Evolutionary conservation across 1,140 invertebrate species (phyloP).

Genomic region (Neodiprion lecontei): DNA sequence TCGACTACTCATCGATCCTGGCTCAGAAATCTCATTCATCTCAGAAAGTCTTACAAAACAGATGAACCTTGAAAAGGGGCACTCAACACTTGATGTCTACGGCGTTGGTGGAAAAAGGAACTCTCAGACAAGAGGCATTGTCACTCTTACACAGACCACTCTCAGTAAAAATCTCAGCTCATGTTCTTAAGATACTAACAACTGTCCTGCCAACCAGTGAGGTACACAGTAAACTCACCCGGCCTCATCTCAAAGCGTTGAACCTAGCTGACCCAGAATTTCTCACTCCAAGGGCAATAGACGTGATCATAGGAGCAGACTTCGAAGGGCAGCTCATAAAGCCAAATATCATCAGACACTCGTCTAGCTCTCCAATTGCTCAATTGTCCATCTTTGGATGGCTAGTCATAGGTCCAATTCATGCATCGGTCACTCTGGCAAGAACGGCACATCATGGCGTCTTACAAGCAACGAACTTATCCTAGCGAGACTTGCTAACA

Average conservation of each 20-base stretch:
- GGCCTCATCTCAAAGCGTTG: neutral
- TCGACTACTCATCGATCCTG: too few species aligned
- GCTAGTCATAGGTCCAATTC: neutral
- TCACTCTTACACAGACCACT: neutral
- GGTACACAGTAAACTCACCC: neutral
- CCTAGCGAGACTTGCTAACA: neutral
- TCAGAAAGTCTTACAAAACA: too few species aligned
- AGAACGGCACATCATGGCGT: constrained; percentile 1
- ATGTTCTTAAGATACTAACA: constrained; percentile 15
- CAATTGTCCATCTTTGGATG: neutral
- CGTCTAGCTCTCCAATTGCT: neutral
- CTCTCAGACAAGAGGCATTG: constrained; percentile 17
- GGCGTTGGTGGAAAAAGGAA: neutral
- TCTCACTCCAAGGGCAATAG: neutral
- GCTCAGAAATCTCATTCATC: too few species aligned
- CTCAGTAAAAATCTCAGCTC: constrained; percentile 9
- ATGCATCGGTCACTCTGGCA: neutral
- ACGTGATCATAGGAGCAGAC: too few species aligned
- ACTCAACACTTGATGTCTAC: neutral
- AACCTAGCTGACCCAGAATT: neutral
- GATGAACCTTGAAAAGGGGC: too few species aligned
- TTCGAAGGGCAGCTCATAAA: too few species aligned
- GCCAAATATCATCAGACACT: neutral
- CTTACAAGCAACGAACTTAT: neutral
- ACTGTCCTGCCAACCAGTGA: constrained; percentile 14